A percentile compares a stretch with the other conserved stretches of the same genome.
phyloP scores from a whole-genome alignment of 2,113 vertebrate genomes.

The Eidolon helvum region DNA sequence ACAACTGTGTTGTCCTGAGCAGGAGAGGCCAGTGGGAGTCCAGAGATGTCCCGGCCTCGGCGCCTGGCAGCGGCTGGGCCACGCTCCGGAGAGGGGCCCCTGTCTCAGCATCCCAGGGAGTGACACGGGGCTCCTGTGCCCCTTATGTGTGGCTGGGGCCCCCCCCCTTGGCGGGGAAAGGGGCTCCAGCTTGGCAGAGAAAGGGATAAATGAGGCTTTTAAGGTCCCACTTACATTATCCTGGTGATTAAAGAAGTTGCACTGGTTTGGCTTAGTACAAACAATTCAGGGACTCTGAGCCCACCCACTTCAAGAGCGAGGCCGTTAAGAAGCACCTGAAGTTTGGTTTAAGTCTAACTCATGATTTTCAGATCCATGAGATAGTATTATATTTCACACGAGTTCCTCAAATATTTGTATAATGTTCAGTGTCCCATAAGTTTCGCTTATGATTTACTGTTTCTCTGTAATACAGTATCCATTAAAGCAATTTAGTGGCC shows the following conservation, averaged over 20 bases:
- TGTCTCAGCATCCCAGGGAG: rapidly evolving
- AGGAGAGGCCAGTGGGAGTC: background rate
- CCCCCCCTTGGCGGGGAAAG: no score
- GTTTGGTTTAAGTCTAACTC: background rate
- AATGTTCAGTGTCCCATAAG: background rate
- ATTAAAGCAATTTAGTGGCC: background rate
- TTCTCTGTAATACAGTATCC: constrained; percentile 38
- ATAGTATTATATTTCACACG: background rate
- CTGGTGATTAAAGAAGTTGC: background rate
- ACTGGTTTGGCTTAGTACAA: background rate
- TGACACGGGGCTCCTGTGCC: rapidly evolving
- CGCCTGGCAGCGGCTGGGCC: rapidly evolving
- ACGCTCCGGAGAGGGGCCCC: no score
- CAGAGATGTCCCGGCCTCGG: rapidly evolving
- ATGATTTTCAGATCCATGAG: constrained; percentile 7
- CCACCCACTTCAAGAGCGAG: background rate
- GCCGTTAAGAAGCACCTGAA: background rate
- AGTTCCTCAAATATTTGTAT: constrained; percentile 50
- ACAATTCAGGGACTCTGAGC: background rate
- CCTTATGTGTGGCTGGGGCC: rapidly evolving
- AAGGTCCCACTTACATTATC: rapidly evolving
- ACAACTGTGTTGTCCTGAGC: rapidly evolving
- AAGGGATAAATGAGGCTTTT: background rate
- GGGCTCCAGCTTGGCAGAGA: background rate
- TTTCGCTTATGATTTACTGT: background rate